Conservation (phyloP, 92 coral and sea anemone species). For the Epizoanthus illoricatus region DNA sequence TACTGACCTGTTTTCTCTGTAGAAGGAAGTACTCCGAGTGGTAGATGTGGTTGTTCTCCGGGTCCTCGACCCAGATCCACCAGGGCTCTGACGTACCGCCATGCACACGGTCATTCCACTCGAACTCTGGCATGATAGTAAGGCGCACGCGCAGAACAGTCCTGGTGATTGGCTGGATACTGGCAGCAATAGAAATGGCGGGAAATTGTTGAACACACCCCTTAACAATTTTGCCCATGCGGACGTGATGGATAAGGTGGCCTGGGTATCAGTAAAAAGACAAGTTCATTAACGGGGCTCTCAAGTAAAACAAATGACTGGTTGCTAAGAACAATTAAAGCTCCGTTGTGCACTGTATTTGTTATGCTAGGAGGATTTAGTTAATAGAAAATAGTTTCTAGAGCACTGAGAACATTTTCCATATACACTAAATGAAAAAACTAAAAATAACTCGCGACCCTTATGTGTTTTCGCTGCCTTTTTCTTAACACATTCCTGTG, state of each 20-base stretch:
- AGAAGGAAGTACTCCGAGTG: slow-evolving; percentile 95
- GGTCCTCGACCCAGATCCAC: slow-evolving; percentile 99
- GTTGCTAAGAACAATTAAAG: too few relatives aligned
- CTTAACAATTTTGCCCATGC: slow-evolving; percentile 92
- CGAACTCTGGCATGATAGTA: slow-evolving; percentile 86
- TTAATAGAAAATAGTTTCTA: too few relatives aligned
- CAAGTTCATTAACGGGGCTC: too few relatives aligned
- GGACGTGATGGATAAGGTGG: slow-evolving; percentile 89
- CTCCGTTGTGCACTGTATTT: too few relatives aligned
- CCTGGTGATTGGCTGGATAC: slow-evolving; percentile 98
- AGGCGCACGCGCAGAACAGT: slow-evolving; percentile 97
- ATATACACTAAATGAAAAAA: too few relatives aligned
- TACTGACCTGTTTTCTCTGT: slow-evolving; percentile 88
- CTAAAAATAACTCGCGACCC: too few relatives aligned
- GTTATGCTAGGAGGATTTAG: too few relatives aligned
- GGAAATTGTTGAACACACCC: slow-evolving; percentile 88
- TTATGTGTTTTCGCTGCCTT: too few relatives aligned
- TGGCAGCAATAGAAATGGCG: slow-evolving; percentile 83
- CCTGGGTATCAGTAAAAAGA: slow-evolving; percentile 49
- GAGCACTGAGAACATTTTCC: too few relatives aligned
- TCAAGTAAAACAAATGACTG: neutral
- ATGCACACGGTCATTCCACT: slow-evolving; percentile 91
- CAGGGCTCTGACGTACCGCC: slow-evolving; percentile 96
- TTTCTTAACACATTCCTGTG: too few relatives aligned
- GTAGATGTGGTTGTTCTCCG: slow-evolving; percentile 90